Conservation (phyloP, 2,888 invertebrate species). For the Tinea trinotella region DNA sequence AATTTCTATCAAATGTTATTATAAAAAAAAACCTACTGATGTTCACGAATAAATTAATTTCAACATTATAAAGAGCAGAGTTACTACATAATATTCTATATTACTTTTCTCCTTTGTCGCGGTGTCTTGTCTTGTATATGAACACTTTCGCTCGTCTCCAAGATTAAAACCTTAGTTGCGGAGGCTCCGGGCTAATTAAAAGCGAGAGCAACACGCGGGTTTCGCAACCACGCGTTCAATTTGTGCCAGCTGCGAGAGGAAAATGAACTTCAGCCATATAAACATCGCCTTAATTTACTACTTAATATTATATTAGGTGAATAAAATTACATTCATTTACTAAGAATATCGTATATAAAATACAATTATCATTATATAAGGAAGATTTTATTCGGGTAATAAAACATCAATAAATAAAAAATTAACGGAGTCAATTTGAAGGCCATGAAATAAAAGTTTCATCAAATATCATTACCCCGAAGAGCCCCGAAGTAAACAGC, state of each 20-base stretch:
- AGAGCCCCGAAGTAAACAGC: neutral
- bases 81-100: conserved; percentile 4
- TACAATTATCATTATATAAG: no score
- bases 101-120: conserved; percentile 14
- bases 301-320: neutral
- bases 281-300: conserved; percentile 6
- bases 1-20: no score
- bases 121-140: conserved; percentile 15
- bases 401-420: no score
- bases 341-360: no score
- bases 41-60: no score
- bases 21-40: no score
- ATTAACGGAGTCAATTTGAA: no score
- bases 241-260: conserved; percentile 15
- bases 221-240: conserved; percentile 13
- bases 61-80: neutral
- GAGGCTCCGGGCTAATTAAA: conserved; percentile 42
- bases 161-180: conserved; percentile 22
- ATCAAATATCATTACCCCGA: neutral
- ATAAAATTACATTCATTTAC: neutral
- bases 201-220: conserved; percentile 21
- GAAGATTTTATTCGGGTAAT: no score
- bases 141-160: conserved; percentile 13
- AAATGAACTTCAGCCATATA: conserved; percentile 11
- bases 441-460: no score